Evolutionary conservation across 2,797 vertebrate genomes (phyloP), one percentile per base, ranked within the genome.

Genomic region (Pelodytes ibericus): DNA sequence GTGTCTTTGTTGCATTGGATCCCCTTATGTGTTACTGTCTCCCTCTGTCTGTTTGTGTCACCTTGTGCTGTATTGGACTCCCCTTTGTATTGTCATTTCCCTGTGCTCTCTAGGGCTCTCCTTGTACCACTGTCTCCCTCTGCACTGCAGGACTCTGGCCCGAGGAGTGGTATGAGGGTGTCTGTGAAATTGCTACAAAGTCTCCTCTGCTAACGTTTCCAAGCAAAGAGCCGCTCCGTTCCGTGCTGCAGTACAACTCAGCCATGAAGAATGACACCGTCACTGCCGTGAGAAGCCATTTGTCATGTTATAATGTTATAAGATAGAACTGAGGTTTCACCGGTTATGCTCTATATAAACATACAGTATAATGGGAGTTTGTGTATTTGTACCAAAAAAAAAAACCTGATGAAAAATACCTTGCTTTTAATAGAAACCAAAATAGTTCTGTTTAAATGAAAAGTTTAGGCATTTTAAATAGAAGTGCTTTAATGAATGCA

Each of bases 211-310:
- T 98, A 64, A 99, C 95, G 0, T 99, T 99, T 79, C 97, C 97
- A 60, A 98, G 96, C 66, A 97, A 95, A 71, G 97, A 99, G 59
- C 97, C 97, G 0, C 87, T 99, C 27, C 94, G 97, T 10, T 99
- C 96, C 0, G 97, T 98, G 68, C 94, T 99, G 81, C 97, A 98
- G 87, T 99, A 99, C 85, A 99, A 99, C 84, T 98, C 97, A 0
- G 97, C 97, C 9, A 94, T 99, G 88, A 99, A 99, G 88, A 99
- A 98, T 0, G 97, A 99, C 85, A 99, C 97, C 0, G 96, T 98
- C 75, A 97, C 97, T 0, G 79, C 94, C 0, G 97, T 99, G 90
- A 75, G 90, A 58, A 30, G 11, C 57, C 57, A 44, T 44, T 3
- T 44, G 13, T 2, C 15, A 1, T 13, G 13, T 36, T 36, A 36